These are phyloP conservation scores for Rotaria magnacalcarata DNA, from an alignment of 2,888 invertebrate genomes.

Conservation along the genomic window DNA sequence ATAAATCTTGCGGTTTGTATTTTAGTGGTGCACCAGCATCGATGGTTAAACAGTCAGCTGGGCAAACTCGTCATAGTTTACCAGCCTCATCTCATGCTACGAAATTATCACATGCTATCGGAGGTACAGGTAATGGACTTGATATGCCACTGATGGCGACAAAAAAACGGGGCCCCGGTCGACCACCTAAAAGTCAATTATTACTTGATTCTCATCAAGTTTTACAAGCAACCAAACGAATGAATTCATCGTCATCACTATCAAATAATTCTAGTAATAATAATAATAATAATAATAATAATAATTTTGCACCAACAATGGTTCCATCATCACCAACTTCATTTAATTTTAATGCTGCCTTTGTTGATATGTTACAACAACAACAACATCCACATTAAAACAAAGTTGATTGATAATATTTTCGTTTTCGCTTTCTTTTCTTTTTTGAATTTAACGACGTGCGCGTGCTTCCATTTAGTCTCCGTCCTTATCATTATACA, in stretches of 20 bases:
- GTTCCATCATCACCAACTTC: not conserved
- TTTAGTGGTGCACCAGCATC: not conserved
- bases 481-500: not conserved
- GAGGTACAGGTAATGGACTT: not conserved
- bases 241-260: not conserved
- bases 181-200: not conserved
- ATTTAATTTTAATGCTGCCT: conserved; percentile 3
- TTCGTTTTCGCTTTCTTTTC: not conserved
- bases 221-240: not conserved
- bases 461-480: conserved; percentile 3
- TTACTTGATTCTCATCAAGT: not conserved
- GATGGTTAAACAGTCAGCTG: not conserved
- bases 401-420: not conserved
- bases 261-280: not conserved
- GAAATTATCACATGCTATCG: not conserved
- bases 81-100: not conserved
- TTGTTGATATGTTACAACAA: conserved; percentile 13
- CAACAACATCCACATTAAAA: not conserved
- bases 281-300: not conserved
- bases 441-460: not conserved
- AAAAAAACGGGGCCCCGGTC: conserved; percentile 4
- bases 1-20: too few species aligned
- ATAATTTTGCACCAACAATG: not conserved
- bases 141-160: not conserved
- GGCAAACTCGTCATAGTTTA: not conserved